Percentiles rank a stretch among this genome's conserved stretches.
Conservation (phyloP, 2,888 invertebrate species). For the Encarsia formosa region DNA sequence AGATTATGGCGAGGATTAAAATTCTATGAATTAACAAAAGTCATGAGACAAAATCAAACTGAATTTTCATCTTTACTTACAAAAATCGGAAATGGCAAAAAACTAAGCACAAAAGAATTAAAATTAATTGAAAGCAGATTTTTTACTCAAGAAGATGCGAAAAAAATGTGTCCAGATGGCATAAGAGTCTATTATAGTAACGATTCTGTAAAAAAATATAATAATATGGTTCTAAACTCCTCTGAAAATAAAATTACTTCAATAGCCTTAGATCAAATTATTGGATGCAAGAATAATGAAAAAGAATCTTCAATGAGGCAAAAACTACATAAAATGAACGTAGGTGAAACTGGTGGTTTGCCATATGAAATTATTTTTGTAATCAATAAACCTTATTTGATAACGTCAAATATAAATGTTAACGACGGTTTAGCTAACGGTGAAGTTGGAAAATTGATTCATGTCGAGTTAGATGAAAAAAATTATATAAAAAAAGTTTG, state of each 20-base stretch:
- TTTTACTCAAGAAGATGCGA: conserved; percentile 31
- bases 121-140: conserved; percentile 35
- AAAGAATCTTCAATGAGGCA: too few species aligned
- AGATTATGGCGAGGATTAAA: conserved; percentile 39
- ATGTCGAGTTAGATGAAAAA: too few species aligned
- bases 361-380: too few species aligned
- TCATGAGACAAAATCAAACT: conserved; percentile 41
- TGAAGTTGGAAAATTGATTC: too few species aligned
- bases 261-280: conserved; percentile 29
- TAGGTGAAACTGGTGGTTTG: too few species aligned
- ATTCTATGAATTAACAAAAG: conserved; percentile 38
- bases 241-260: conserved; percentile 24
- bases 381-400: too few species aligned
- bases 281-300: conserved; percentile 17
- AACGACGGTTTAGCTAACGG: too few species aligned
- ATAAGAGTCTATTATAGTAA: conserved; percentile 35
- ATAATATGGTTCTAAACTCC: conserved; percentile 25
- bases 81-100: conserved; percentile 38
- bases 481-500: too few species aligned
- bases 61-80: conserved; percentile 39
- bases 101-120: conserved; percentile 30
- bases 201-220: conserved; percentile 36
- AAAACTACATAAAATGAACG: too few species aligned
- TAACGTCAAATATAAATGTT: too few species aligned
- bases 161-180: conserved; percentile 31